These are phyloP conservation scores for Panurus biarmicus DNA, from an alignment of 2,113 vertebrate genomes.

Conservation along the genomic window DNA sequence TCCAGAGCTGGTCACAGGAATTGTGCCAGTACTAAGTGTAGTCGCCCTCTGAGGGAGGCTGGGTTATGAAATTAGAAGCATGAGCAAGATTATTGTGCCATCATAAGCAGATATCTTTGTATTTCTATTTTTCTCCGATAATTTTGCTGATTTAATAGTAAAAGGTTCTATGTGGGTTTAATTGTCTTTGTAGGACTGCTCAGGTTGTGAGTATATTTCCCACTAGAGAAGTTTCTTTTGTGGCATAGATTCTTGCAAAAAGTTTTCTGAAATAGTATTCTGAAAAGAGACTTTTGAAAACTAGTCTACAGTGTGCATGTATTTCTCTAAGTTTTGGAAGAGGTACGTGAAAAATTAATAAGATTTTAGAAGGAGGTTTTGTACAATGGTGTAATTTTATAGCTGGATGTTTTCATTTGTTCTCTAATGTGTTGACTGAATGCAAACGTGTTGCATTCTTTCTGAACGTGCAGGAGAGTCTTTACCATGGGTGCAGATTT, in stretches of 20 bases:
- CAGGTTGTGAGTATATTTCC: background rate
- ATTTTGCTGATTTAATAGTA: background rate
- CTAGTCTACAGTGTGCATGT: background rate
- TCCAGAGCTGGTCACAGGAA: background rate
- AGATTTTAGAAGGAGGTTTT: background rate
- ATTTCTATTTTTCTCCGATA: constrained; percentile 4
- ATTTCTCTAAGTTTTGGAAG: background rate
- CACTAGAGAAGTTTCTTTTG: background rate
- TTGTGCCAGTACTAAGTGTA: background rate
- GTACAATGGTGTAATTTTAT: background rate
- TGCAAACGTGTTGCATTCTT: background rate
- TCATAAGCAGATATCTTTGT: background rate
- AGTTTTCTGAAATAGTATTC: background rate
- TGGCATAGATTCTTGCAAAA: background rate
- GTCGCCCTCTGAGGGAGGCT: background rate
- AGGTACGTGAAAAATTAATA: background rate
- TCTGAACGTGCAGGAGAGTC: background rate
- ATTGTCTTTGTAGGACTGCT: background rate
- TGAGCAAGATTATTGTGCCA: background rate
- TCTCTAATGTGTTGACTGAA: background rate
- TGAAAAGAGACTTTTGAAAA: background rate
- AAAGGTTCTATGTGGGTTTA: background rate
- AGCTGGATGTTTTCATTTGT: background rate
- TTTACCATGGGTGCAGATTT: background rate
- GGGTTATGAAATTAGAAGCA: background rate